These are phyloP conservation scores for Branchinecta lindahli DNA, from an alignment of 1,140 invertebrate species.

Conservation along the genomic window DNA sequence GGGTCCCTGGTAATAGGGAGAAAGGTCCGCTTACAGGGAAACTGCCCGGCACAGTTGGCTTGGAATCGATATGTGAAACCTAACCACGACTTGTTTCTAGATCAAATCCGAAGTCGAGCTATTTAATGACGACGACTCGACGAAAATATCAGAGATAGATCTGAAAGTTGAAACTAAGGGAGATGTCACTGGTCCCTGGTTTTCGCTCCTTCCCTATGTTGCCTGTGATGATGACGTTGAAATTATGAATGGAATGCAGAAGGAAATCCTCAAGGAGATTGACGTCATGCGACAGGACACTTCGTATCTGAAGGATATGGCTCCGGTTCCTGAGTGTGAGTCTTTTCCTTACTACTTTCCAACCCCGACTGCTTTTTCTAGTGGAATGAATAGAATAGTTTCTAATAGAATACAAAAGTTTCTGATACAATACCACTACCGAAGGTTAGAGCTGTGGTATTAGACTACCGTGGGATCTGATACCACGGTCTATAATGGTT, in stretches of 20 bases:
- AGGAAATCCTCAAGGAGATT: not conserved
- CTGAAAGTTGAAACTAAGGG: not conserved
- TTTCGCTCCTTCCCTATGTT: conserved; percentile 43
- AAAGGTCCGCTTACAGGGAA: too few species aligned
- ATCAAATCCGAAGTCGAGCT: not conserved
- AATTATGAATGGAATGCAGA: not conserved
- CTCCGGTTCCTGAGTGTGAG: not conserved
- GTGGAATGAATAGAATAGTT: too few species aligned
- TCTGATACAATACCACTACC: too few species aligned
- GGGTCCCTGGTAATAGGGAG: too few species aligned
- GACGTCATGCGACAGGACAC: not conserved
- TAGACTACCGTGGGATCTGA: too few species aligned
- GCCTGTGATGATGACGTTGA: conserved; percentile 32
- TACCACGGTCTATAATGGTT: too few species aligned
- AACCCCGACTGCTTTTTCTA: not conserved
- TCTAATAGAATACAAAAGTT: too few species aligned
- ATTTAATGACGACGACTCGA: not conserved
- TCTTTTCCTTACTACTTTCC: not conserved
- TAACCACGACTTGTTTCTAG: not conserved
- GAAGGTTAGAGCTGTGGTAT: too few species aligned
- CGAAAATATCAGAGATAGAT: conserved; percentile 15
- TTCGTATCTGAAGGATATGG: not conserved
- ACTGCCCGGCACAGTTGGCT: too few species aligned
- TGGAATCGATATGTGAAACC: too few species aligned
- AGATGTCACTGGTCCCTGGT: conserved; percentile 35